A percentile compares a stretch with the other conserved stretches of the same genome.
Evolutionary conservation across 2,888 invertebrate species (phyloP).

Genomic region (Hyposoter didymator): DNA sequence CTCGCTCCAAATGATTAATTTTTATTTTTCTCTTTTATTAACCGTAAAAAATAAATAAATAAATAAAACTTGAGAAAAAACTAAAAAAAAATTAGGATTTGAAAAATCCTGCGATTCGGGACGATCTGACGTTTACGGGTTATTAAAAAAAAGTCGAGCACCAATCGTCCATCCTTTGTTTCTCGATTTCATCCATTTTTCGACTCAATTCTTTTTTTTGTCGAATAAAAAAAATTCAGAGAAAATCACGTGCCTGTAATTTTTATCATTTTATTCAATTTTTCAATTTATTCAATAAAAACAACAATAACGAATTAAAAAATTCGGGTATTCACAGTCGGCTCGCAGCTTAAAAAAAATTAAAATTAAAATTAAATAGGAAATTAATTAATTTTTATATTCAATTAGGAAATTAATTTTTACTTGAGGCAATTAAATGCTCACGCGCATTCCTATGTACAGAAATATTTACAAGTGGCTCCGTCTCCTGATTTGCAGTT

Average conservation of each 20-base stretch:
- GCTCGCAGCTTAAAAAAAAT: slow-evolving; percentile 14
- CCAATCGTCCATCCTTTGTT: slow-evolving; percentile 54
- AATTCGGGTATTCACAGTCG: slow-evolving; percentile 5
- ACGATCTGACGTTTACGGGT: slow-evolving; percentile 55
- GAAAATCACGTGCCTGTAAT: not conserved
- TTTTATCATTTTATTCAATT: not conserved
- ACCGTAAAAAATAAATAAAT: slow-evolving; percentile 10
- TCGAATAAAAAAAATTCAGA: not conserved
- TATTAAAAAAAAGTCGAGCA: slow-evolving; percentile 61
- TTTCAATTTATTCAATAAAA: slow-evolving; percentile 4
- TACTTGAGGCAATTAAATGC: slow-evolving; percentile 2
- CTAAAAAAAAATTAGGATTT: slow-evolving; percentile 15
- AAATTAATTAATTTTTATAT: too few species aligned
- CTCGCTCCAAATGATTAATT: not conserved
- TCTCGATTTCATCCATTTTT: slow-evolving; percentile 11
- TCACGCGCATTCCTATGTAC: slow-evolving; percentile 52
- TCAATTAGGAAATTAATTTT: too few species aligned
- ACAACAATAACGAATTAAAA: slow-evolving; percentile 5
- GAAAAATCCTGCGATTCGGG: slow-evolving; percentile 1
- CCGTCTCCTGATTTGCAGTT: slow-evolving; percentile 1
- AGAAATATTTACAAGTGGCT: slow-evolving; percentile 78
- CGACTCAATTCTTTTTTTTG: slow-evolving; percentile 9
- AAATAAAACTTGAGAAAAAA: not conserved
- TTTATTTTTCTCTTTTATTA: not conserved
- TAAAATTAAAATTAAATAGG: too few species aligned